Conservation (phyloP, 2,888 invertebrate genomes). For the Stenolophus ochropezus region DNA sequence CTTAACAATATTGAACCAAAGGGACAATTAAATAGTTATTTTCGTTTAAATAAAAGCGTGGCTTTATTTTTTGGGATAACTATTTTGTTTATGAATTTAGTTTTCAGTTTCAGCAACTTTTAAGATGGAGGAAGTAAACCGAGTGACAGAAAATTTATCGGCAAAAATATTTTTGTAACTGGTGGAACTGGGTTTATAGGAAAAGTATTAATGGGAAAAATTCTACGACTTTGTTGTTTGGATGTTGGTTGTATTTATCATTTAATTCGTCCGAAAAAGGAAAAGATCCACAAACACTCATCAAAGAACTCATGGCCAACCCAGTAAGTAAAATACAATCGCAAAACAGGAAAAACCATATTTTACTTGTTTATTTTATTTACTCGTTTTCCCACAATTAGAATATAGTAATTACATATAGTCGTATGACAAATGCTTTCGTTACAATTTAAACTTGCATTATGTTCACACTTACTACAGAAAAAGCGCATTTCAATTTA, state of each 20-base stretch:
- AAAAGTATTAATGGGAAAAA: slow-evolving; percentile 88
- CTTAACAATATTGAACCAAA: too few species aligned
- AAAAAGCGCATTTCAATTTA: too few species aligned
- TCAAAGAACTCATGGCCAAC: slow-evolving; percentile 73
- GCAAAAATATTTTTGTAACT: slow-evolving; percentile 87
- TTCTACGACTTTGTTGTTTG: slow-evolving; percentile 76
- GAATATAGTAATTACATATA: neutral
- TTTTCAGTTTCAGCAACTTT: neutral
- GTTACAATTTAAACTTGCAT: too few species aligned
- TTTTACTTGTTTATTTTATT: neutral
- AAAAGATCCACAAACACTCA: slow-evolving; percentile 69
- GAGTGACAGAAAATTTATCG: slow-evolving; percentile 79
- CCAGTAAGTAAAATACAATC: slow-evolving; percentile 69
- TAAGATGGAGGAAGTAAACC: neutral
- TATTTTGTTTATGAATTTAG: neutral
- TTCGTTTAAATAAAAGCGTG: too few species aligned
- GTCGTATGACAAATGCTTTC: too few species aligned
- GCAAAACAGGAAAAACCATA: neutral
- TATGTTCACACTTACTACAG: too few species aligned
- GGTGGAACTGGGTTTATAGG: slow-evolving; percentile 94
- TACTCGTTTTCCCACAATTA: neutral
- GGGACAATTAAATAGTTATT: too few species aligned
- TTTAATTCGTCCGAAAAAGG: slow-evolving; percentile 74
- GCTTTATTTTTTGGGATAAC: too few species aligned
- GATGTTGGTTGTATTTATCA: slow-evolving; percentile 74